These are phyloP conservation scores for Actinostola sp. DNA, from an alignment of 92 coral and sea anemone genomes.

Conservation along the genomic window DNA sequence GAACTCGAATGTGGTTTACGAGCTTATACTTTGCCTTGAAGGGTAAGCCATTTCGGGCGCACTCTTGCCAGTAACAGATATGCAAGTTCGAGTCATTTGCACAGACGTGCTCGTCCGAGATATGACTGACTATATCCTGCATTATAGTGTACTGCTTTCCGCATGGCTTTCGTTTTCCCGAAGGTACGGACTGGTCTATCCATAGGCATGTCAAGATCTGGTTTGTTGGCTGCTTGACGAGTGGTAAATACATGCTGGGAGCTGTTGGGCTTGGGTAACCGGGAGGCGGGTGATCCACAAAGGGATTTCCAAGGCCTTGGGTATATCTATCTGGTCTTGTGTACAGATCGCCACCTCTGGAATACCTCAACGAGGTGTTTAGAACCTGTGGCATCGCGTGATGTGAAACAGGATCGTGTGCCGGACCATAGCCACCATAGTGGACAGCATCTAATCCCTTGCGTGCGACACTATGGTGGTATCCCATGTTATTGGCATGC, in stretches of 20 bases:
- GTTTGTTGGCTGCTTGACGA: slow-evolving; percentile 93
- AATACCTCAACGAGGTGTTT: slow-evolving; percentile 70
- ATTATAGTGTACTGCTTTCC: slow-evolving; percentile 93
- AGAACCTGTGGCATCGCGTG: slow-evolving; percentile 85
- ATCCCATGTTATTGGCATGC: slow-evolving; percentile 86
- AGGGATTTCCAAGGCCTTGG: slow-evolving; percentile 79
- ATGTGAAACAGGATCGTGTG: slow-evolving; percentile 77
- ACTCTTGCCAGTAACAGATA: slow-evolving; percentile 97
- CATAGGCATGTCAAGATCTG: slow-evolving; percentile 96
- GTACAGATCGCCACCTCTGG: slow-evolving; percentile 74
- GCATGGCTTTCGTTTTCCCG: slow-evolving; percentile 92
- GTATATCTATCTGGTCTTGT: slow-evolving; percentile 75
- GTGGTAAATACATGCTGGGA: slow-evolving; percentile 80
- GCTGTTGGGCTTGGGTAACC: slow-evolving; percentile 83
- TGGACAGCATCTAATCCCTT: slow-evolving; percentile 87
- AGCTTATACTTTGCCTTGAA: slow-evolving; percentile 99
- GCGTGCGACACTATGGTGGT: slow-evolving; percentile 87
- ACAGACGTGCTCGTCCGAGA: slow-evolving; percentile 98
- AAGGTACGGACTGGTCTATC: slow-evolving; percentile 91
- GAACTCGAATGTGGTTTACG: slow-evolving; percentile 97
- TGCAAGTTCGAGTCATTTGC: slow-evolving; percentile 90
- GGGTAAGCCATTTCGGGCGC: slow-evolving; percentile 88
- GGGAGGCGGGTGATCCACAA: slow-evolving; percentile 80
- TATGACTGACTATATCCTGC: slow-evolving; percentile 95
- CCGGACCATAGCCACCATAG: slow-evolving; percentile 75